phyloP scores from a whole-genome alignment of 2,888 invertebrate genomes.

The Gerosis bhagava region DNA sequence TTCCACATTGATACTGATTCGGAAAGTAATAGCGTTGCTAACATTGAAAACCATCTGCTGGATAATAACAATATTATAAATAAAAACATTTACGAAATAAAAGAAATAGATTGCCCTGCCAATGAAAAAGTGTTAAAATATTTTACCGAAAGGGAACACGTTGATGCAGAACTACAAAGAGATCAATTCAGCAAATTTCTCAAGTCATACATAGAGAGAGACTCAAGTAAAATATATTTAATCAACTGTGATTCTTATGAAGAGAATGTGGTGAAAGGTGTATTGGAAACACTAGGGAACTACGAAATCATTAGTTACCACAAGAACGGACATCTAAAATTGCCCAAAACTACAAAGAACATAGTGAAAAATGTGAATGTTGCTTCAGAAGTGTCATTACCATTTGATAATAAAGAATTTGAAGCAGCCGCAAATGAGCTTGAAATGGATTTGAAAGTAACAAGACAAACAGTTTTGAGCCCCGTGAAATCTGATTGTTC shows the following conservation, averaged over 20 bases:
- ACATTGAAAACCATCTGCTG: too few species aligned
- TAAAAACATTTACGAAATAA: constrained; percentile 15
- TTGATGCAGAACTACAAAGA: constrained; percentile 57
- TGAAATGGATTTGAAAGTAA: constrained; percentile 20
- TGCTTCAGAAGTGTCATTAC: constrained; percentile 57
- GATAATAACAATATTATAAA: constrained; percentile 20
- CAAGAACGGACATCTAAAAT: constrained; percentile 61
- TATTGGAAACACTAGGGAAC: constrained; percentile 50
- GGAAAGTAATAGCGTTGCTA: too few species aligned
- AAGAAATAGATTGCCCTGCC: constrained; percentile 13
- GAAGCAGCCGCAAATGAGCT: constrained; percentile 11
- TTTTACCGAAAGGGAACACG: constrained; percentile 64
- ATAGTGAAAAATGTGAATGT: constrained; percentile 58
- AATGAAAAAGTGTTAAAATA: constrained; percentile 49
- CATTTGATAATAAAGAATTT: constrained; percentile 42
- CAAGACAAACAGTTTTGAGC: constrained; percentile 49
- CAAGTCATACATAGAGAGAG: constrained; percentile 45
- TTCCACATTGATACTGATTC: not conserved
- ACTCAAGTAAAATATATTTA: constrained; percentile 48
- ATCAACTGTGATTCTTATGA: constrained; percentile 68
- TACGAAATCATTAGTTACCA: constrained; percentile 63
- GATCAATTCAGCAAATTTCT: constrained; percentile 55
- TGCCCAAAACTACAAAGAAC: constrained; percentile 48
- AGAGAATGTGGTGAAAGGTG: constrained; percentile 60
- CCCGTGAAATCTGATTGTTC: constrained; percentile 73